These are phyloP conservation scores for Epsilonema sp. DNA, from an alignment of 2,888 invertebrate genomes.

Conservation along the genomic window DNA sequence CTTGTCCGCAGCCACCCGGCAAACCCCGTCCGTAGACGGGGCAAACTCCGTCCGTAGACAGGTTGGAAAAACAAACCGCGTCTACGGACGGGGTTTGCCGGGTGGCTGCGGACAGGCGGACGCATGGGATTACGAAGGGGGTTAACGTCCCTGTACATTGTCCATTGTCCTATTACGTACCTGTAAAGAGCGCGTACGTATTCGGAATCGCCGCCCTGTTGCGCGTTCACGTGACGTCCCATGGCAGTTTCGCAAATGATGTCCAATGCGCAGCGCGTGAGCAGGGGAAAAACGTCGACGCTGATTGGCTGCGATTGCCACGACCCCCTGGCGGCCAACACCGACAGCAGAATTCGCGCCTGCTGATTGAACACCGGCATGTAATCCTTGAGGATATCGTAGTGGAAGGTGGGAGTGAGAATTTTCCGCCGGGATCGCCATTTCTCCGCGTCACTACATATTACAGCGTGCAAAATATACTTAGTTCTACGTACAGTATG, in stretches of 20 bases:
- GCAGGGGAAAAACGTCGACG: constrained; percentile 32
- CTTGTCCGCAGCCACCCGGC: no score
- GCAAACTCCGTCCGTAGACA: no score
- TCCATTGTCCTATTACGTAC: background rate
- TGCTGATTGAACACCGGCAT: constrained; percentile 36
- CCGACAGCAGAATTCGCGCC: no score
- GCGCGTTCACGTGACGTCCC: constrained; percentile 54
- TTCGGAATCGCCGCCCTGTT: constrained; percentile 45
- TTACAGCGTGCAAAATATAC: background rate
- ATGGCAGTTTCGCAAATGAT: constrained; percentile 55
- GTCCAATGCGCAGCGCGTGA: constrained; percentile 38
- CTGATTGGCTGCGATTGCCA: background rate
- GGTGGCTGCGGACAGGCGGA: no score
- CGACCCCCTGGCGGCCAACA: no score
- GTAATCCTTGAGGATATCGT: constrained; percentile 37
- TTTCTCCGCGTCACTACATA: constrained; percentile 28
- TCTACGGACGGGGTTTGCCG: no score
- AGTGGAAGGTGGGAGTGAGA: constrained; percentile 39
- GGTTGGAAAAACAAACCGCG: no score
- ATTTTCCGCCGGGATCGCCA: constrained; percentile 35
- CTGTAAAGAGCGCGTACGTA: constrained; percentile 53
- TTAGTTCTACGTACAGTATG: background rate
- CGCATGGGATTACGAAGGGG: no score
- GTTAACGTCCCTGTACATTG: no score
- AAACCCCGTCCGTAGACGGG: no score